Conservation (phyloP, 2,888 invertebrate species). For the Clivina fossor region DNA sequence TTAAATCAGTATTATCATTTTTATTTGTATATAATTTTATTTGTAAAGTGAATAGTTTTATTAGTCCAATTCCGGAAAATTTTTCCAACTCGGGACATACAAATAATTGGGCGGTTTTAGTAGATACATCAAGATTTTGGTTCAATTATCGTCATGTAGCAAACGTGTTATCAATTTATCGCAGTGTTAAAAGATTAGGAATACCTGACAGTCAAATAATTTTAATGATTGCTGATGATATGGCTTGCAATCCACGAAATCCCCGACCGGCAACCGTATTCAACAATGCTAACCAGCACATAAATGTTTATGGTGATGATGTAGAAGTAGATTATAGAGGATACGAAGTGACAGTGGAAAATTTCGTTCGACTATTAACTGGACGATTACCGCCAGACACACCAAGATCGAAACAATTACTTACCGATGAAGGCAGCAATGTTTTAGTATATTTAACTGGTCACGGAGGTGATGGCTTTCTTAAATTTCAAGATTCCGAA, state of each 20-base stretch:
- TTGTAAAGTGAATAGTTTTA: neutral
- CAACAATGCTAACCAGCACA: conserved; percentile 96
- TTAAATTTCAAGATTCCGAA: conserved; percentile 99
- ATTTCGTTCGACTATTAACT: conserved; percentile 94
- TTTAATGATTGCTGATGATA: conserved; percentile 98
- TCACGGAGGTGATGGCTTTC: conserved; percentile 98
- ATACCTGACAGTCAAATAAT: conserved; percentile 99
- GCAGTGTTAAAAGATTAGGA: conserved; percentile 97
- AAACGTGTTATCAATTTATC: conserved; percentile 96
- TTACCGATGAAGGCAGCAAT: conserved; percentile 96
- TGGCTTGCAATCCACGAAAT: conserved; percentile 98
- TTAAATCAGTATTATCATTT: neutral
- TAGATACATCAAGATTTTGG: conserved; percentile 99
- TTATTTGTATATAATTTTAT: neutral
- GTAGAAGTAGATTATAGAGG: conserved; percentile 98
- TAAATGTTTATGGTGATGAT: conserved; percentile 99
- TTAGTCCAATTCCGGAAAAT: conserved; percentile 22
- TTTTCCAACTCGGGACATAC: conserved; percentile 77
- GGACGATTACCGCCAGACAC: conserved; percentile 91
- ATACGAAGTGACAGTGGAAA: conserved; percentile 95
- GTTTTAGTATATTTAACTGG: conserved; percentile 94
- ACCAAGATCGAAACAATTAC: conserved; percentile 89
- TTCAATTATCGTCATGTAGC: conserved; percentile 99
- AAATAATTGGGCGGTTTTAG: conserved; percentile 99
- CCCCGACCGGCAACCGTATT: conserved; percentile 97